Conservation (phyloP, 2,113 vertebrate species). For the Orcinus orca region DNA sequence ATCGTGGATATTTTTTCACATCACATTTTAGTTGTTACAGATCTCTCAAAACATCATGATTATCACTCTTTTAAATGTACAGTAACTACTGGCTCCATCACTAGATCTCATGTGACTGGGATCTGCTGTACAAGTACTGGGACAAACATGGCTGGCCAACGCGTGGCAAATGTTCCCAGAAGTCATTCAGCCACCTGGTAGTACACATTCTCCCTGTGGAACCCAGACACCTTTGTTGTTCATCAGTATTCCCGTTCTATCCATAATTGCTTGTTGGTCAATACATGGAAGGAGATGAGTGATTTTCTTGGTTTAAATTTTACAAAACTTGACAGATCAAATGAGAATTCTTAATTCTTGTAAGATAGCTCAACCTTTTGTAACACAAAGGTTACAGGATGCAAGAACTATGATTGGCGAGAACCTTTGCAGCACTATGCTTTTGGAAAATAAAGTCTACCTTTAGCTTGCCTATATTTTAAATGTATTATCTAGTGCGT, state of each 20-base stretch:
- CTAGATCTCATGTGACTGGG: background rate
- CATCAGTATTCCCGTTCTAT: background rate
- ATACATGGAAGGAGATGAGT: background rate
- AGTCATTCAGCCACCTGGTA: background rate
- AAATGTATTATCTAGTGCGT: background rate
- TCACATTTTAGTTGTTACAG: background rate
- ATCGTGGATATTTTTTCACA: background rate
- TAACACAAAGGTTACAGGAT: background rate
- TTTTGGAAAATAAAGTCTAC: constrained; percentile 12
- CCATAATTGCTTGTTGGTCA: background rate
- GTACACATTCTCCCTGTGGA: no score
- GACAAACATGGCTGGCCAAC: background rate
- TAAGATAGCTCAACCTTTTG: background rate
- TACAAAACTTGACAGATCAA: background rate
- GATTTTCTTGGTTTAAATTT: background rate
- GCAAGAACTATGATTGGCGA: background rate
- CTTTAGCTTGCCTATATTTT: background rate
- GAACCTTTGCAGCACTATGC: background rate
- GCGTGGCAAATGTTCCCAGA: background rate
- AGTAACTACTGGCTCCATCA: background rate
- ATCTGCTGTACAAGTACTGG: no score
- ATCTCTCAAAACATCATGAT: background rate
- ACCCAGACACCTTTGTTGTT: background rate
- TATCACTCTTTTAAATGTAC: background rate
- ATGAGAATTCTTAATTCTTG: background rate